Conservation (phyloP, 2,888 invertebrate genomes). For the Amphiduros pacificus region DNA sequence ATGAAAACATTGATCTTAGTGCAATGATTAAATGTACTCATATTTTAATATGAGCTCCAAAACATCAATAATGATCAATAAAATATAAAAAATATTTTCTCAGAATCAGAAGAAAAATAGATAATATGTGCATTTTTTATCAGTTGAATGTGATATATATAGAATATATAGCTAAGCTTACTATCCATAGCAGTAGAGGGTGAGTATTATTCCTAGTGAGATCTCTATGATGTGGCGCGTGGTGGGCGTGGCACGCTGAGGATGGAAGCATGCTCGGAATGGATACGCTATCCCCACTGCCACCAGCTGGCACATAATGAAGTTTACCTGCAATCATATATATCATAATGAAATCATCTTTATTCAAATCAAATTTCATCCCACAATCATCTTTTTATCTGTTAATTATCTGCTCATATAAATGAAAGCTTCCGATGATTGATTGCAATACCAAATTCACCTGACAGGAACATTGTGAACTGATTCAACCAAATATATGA, state of each 20-base stretch:
- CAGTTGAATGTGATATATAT: background rate
- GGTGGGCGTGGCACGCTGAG: slow-evolving; percentile 7
- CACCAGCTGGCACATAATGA: slow-evolving; percentile 27
- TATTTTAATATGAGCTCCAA: background rate
- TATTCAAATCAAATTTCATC: too few relatives aligned
- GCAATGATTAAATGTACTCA: too few relatives aligned
- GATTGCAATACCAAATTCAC: too few relatives aligned
- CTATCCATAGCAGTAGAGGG: slow-evolving; percentile 33
- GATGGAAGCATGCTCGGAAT: slow-evolving; percentile 20
- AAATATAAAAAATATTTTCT: background rate
- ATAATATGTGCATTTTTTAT: background rate
- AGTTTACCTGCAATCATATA: slow-evolving; percentile 33
- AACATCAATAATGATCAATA: background rate
- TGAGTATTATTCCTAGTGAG: slow-evolving; percentile 23
- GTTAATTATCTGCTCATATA: too few relatives aligned
- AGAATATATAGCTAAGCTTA: slow-evolving; percentile 9
- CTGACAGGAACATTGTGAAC: too few relatives aligned
- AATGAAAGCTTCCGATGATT: too few relatives aligned
- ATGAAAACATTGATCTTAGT: too few relatives aligned
- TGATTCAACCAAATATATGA: too few relatives aligned
- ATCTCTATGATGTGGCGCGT: slow-evolving; percentile 26
- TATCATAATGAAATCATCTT: too few relatives aligned
- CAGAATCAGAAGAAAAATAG: background rate
- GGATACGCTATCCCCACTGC: slow-evolving; percentile 22
- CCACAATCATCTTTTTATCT: too few relatives aligned